Base-by-base conservation (phyloP, 2,797 vertebrate genomes). In the Channa striata region DNA sequence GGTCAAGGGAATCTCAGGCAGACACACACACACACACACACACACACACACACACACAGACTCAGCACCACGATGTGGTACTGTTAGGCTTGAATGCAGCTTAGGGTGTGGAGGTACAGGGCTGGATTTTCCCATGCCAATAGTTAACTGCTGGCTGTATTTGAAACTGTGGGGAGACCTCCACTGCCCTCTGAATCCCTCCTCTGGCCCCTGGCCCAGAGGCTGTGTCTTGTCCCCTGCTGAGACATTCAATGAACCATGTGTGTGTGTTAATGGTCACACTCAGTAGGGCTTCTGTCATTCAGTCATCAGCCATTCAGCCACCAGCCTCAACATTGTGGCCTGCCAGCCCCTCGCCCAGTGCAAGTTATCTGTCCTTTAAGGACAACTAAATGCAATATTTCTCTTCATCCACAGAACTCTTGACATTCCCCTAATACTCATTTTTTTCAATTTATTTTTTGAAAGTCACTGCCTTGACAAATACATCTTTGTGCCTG, bases 61-160 rank as follows among this genome's bases (percentile, higher is more conserved):
- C 76, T 82, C 49, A 65, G 2, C 6, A 30, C 25, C 25, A 58
- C 73, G 84, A 81, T 77, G 77, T 83, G 85, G 89, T 88, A 90
- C 89, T 89, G 91, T 91, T 85, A 65, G 64, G 72, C 72, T 81
- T 90, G 83, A 88, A 90, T 89, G 82, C 81, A 82, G 67, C 68
- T 46, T 77, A 84, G 85, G 69, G 68, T 77, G 85, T 82, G 76
- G 83, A 85, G 74, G 60, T 49, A 16, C 73, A 57, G 84, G 68
- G 73, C 82, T 80, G 82, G 76, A 90, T 91, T 94, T 92, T 90
- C 93, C 94, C 88, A 94, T 94, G 91, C 81, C 94, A 92, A 77
- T 81, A 86, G 83, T 86, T 90, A 88, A 91, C 91, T 89, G 81
- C 88, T 74, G 91, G 87, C 82, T 91, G 86, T 61, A 81, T 91